Base-by-base conservation (phyloP, 2,797 vertebrate genomes). In the Phyllotis vaccarum region DNA sequence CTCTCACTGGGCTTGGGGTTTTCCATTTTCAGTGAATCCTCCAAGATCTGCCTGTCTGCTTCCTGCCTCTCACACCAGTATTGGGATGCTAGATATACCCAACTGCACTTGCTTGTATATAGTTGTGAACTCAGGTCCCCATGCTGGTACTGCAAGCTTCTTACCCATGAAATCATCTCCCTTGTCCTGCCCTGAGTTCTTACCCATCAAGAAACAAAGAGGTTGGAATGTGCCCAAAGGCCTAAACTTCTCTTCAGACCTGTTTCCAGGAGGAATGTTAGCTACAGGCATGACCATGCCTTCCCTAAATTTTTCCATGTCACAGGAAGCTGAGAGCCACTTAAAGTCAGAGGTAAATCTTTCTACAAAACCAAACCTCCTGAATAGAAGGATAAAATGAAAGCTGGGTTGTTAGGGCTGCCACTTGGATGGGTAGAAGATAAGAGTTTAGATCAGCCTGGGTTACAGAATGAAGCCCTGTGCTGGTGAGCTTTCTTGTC, bases 301-400 rank as follows among this genome's bases (percentile, higher is more conserved):
- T 62, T 72, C 34, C 54, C 34, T 2, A 43, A 29, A 43, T 68
- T n/a, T 52, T 24, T 49, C 7, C 19, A 58, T 2, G 17, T 79
- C 10, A 83, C 37, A 62, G 90, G 80, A 87, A 54, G 68, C 75
- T 2, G 14, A 64, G 75, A 13, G 14, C 9, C 0, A 5, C 43
- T 78, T 14, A 91, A 72, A 85, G 17, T 75, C 3, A 0, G 22
- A 31, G 54, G 31, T n/a, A n/a, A 11, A 34, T 27, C 21, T 56
- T 83, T 75, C 82, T 68, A 56, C 9, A 96, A 76, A 90, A 94
- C 56, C 46, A 13, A 94, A 91, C 60, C 52, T 88, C 14, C 8
- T 13, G 1, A 13, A 40, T 21, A 88, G 66, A 94, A 82, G 24
- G 13, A 94, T 58, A 68, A 89, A 80, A 54, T 2, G 19, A 43